These are phyloP conservation scores for Amphibalanus amphitrite DNA, from an alignment of 1,140 invertebrate genomes.

Conservation along the genomic window DNA sequence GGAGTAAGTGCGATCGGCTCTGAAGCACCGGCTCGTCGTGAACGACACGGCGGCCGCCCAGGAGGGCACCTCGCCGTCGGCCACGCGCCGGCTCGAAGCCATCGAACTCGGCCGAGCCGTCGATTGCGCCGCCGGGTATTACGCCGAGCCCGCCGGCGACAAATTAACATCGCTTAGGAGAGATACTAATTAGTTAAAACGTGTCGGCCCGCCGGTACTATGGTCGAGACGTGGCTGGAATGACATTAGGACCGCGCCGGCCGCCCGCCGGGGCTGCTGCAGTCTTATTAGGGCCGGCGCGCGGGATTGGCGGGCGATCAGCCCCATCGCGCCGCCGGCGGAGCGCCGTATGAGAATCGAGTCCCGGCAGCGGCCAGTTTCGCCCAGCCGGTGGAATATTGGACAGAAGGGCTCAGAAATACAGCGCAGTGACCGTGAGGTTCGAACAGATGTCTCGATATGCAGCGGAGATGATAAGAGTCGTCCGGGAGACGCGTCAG, in stretches of 20 bases:
- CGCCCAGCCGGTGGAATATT: no score
- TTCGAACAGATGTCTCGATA: no score
- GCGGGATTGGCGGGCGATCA: neutral
- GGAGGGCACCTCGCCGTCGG: neutral
- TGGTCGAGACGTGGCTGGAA: neutral
- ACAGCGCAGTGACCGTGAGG: no score
- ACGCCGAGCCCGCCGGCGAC: neutral
- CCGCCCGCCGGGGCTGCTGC: no score
- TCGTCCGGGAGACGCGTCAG: no score
- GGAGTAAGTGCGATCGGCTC: neutral
- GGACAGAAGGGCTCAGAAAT: no score
- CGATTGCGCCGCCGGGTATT: neutral
- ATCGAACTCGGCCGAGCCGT: neutral
- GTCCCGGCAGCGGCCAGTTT: no score
- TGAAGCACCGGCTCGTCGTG: neutral
- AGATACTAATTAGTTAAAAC: constrained; percentile 2
- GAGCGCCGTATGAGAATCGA: no score
- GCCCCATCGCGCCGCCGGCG: no score
- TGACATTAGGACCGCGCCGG: neutral
- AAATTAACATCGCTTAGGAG: constrained; percentile 1
- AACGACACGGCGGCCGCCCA: neutral
- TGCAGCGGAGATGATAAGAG: no score
- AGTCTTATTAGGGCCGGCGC: neutral
- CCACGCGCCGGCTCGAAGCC: neutral
- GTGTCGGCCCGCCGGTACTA: neutral